Base-by-base conservation (phyloP, 2,797 vertebrate species). In the Eremophila alpestris region DNA sequence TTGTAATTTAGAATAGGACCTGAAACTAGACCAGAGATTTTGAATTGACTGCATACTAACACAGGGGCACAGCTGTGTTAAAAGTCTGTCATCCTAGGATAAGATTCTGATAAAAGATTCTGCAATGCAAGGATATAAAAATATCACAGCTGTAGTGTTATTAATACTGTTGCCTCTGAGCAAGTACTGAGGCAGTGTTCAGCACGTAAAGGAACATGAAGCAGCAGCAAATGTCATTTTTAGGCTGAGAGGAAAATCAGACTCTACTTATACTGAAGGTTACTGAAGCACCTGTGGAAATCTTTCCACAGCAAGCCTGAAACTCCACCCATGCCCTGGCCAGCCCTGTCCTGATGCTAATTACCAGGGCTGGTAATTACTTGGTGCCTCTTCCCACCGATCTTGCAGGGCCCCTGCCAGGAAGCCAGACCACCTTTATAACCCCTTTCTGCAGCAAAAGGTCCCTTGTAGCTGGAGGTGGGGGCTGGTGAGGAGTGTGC, bases 391-490 rank as follows among this genome's bases (percentile, higher is more conserved):
- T 19, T 52, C 49, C 32, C 67, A 69, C 34, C 46, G 32, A 10
- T 46, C 49, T 23, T 16, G 52, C 51, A 36, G 34, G 27, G 26
- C 46, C 9, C 30, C 45, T 54, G 46, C 51, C 29, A 69, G 40
- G 45, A 24, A 65, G 18, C 6, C 51, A 64, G 40, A 8, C 4
- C 10, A 24, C 40, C 36, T 63, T 69, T 38, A 81, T 18, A 54
- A 51, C 4, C 18, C 22, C 23, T 22, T 34, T 20, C 22, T 60
- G 36, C 6, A n/a, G 3, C 2, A 9, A 0, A 4, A 7, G 41
- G 13, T 0, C 1, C 1, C 4, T 48, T 32, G 55, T 3, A 59
- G 82, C 11, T 45, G 17, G 13, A 40, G 40, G 7, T 49, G 17
- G 20, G 32, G 16, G 22, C 5, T 73, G 7, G 19, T 21, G 16